Evolutionary conservation across 2,113 vertebrate genomes (phyloP).

Genomic region (Urocitellus parryii): DNA sequence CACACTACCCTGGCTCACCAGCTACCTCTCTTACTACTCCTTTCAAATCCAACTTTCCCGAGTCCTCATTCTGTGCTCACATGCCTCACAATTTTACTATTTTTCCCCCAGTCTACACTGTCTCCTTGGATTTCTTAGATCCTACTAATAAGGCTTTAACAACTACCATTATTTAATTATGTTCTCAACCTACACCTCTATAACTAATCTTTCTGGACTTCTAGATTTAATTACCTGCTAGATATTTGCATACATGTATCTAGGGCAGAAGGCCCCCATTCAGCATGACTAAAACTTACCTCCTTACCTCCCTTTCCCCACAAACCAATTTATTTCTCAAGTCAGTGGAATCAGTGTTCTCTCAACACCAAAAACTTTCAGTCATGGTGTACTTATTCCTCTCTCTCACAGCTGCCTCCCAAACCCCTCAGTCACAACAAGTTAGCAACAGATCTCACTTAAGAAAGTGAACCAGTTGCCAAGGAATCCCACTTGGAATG

Average conservation of each 20-base stretch:
- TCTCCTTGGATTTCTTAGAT: conserved; percentile 11
- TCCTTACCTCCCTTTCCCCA: background rate
- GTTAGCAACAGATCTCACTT: background rate
- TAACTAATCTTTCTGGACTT: background rate
- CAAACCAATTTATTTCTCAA: background rate
- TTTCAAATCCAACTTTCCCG: background rate
- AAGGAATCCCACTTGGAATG: background rate
- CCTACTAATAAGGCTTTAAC: background rate
- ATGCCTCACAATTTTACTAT: background rate
- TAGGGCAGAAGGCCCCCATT: background rate
- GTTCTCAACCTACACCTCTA: background rate
- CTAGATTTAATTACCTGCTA: background rate
- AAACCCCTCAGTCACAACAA: background rate
- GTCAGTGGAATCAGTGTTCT: background rate
- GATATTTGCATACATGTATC: background rate
- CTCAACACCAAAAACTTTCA: conserved; percentile 10
- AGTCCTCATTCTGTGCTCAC: background rate
- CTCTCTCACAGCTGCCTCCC: background rate
- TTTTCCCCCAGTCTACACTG: background rate
- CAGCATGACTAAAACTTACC: background rate
- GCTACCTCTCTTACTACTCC: background rate
- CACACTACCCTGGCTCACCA: background rate
- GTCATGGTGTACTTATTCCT: background rate
- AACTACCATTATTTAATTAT: background rate
- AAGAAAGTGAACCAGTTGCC: background rate